These are phyloP conservation scores for Malthinus seriepunctatus DNA, from an alignment of 2,888 invertebrate genomes.

Conservation along the genomic window DNA sequence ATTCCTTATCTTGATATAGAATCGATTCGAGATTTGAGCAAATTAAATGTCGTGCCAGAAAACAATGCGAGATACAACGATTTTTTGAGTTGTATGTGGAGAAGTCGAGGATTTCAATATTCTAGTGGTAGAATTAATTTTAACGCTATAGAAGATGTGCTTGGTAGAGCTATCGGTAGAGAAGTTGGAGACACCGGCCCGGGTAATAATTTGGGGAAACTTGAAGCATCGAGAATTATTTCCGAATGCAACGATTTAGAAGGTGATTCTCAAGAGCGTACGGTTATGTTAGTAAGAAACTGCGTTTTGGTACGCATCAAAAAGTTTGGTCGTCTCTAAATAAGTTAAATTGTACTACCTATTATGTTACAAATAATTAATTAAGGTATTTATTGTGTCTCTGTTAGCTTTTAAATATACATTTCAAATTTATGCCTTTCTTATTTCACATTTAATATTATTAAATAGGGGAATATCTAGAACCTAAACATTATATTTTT, in stretches of 20 bases:
- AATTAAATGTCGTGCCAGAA: constrained; percentile 3
- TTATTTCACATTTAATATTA: no score
- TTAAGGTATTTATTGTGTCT: no score
- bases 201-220: not conserved
- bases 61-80: constrained; percentile 11
- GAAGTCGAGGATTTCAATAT: constrained; percentile 9
- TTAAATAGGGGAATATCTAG: no score
- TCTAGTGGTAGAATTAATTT: constrained; percentile 14
- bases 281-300: not conserved
- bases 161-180: not conserved
- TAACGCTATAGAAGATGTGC: constrained; percentile 9
- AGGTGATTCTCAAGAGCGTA: not conserved
- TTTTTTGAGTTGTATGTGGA: constrained; percentile 23
- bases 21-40: constrained; percentile 11
- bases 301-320: not conserved
- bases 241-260: not conserved
- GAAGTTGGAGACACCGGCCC: constrained; percentile 1
- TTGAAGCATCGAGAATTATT: not conserved
- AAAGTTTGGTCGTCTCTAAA: not conserved
- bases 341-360: no score
- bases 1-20: constrained; percentile 14
- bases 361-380: no score
- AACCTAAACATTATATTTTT: no score
- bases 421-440: no score
- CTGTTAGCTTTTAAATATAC: no score